Conservation (phyloP, 1,140 invertebrate genomes). For the Tenebrio molitor region DNA sequence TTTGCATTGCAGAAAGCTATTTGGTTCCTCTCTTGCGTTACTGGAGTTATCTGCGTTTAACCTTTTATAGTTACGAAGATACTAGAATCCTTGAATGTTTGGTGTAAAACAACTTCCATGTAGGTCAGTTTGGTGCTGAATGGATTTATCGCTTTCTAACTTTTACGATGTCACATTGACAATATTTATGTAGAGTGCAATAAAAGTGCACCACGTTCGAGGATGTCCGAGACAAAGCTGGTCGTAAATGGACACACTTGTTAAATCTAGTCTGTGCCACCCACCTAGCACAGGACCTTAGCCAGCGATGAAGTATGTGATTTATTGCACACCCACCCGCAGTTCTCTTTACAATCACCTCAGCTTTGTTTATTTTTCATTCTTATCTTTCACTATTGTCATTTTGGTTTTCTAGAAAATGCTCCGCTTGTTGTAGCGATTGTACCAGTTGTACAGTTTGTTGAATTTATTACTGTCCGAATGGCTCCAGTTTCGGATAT, state of each 20-base stretch:
- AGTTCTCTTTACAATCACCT: conserved; percentile 50
- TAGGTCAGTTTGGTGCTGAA: conserved; percentile 20
- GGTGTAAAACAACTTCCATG: conserved; percentile 27
- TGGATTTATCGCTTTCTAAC: conserved; percentile 33
- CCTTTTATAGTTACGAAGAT: no score
- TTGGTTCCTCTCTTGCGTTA: no score
- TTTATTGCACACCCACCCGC: conserved; percentile 53
- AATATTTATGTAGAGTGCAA: conserved; percentile 52
- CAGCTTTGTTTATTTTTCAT: conserved; percentile 53
- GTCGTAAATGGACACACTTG: conserved; percentile 58
- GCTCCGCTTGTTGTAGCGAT: conserved; percentile 11
- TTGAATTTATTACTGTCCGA: conserved; percentile 8
- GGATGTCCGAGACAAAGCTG: conserved; percentile 40
- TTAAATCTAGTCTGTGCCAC: conserved; percentile 54
- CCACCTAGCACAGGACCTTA: conserved; percentile 47
- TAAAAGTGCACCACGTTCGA: conserved; percentile 46
- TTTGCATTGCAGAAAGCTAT: no score
- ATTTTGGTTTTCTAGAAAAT: conserved; percentile 48
- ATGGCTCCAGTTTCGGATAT: conserved; percentile 20
- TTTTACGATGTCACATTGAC: conserved; percentile 42
- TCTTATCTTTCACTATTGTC: conserved; percentile 51
- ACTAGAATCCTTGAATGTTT: background rate
- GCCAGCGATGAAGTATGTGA: conserved; percentile 50
- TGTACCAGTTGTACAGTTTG: conserved; percentile 26
- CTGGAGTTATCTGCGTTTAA: no score